phyloP scores from a whole-genome alignment of 1,140 invertebrate species.

The Drosophila malerkotliana region DNA sequence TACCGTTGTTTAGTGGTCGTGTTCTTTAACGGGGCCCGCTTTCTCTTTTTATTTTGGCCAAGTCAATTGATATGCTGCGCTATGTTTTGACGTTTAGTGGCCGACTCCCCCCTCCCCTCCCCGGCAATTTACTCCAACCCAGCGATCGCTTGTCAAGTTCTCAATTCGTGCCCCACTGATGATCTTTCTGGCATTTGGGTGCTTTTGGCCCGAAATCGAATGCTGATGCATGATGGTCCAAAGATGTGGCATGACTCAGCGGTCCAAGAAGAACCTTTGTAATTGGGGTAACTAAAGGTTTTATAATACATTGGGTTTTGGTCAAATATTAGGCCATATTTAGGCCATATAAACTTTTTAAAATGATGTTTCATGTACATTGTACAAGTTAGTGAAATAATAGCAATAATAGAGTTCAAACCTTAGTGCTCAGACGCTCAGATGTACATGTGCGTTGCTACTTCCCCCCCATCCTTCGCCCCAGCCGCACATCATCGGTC shows the following conservation, averaged over 20 bases:
- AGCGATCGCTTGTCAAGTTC: conserved; percentile 35
- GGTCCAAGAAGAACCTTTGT: neutral
- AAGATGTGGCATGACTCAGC: conserved; percentile 18
- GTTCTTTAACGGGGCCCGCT: conserved; percentile 72
- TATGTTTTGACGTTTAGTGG: conserved; percentile 56
- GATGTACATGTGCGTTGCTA: conserved; percentile 3
- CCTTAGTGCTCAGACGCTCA: conserved; percentile 10
- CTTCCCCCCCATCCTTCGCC: conserved; percentile 13
- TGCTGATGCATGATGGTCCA: conserved; percentile 9
- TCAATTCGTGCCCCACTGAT: conserved; percentile 26
- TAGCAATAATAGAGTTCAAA: neutral
- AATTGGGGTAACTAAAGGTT: neutral
- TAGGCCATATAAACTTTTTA: neutral
- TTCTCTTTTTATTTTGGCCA: conserved; percentile 80
- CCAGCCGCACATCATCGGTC: conserved; percentile 8
- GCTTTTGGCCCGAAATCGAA: conserved; percentile 24
- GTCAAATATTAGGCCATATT: neutral
- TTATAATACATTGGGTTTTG: too few species aligned
- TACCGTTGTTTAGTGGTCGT: conserved; percentile 64
- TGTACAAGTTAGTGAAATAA: neutral
- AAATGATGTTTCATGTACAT: neutral
- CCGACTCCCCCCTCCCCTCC: neutral
- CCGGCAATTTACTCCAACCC: neutral
- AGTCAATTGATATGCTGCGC: conserved; percentile 74
- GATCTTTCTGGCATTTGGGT: conserved; percentile 35